Evolutionary conservation across 2,113 vertebrate genomes (phyloP).

Genomic region (Eurystomus gularis): DNA sequence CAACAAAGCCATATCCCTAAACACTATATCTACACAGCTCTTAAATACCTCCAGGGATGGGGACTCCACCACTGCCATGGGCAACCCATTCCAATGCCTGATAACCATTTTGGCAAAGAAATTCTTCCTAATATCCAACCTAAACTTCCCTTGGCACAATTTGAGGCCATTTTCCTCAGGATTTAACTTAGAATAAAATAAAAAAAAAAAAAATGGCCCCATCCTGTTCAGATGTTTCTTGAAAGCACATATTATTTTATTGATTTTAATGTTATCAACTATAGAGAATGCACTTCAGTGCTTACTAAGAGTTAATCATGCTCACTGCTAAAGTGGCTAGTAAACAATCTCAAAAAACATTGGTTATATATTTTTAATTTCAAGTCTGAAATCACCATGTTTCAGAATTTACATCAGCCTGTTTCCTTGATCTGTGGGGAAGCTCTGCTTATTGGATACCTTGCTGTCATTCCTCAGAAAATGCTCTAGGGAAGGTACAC

Average conservation of each 20-base stretch:
- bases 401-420: neutral
- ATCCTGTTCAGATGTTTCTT: neutral
- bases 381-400: neutral
- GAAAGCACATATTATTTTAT: neutral
- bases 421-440: neutral
- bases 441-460: neutral
- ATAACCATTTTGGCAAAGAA: no score
- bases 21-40: no score
- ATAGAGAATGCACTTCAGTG: neutral
- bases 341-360: neutral
- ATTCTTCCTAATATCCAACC: no score
- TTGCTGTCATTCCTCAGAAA: neutral
- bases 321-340: neutral
- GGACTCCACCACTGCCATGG: no score
- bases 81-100: no score
- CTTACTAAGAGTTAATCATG: neutral
- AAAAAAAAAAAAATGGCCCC: neutral
- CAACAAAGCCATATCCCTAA: no score
- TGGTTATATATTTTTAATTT: neutral
- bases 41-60: no score
- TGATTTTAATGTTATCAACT: neutral
- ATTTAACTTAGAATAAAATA: neutral
- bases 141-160: no score
- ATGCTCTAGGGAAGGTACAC: neutral
- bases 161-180: neutral